Evolutionary conservation across 2,888 invertebrate species (phyloP).

Genomic region (Sinotaia quadrata): DNA sequence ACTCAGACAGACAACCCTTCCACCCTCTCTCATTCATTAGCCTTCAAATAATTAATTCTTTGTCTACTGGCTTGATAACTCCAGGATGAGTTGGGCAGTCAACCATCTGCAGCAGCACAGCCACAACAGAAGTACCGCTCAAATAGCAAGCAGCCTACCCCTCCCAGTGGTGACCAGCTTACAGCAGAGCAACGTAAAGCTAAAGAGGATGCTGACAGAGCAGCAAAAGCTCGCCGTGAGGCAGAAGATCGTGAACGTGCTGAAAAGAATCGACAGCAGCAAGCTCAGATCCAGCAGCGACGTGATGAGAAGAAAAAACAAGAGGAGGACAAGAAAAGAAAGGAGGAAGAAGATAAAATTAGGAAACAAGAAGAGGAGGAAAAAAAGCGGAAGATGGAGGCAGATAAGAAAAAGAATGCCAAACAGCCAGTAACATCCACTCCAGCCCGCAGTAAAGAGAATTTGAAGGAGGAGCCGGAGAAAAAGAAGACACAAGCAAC

Average conservation of each 20-base stretch:
- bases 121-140: constrained; percentile 1
- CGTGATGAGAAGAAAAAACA: constrained; percentile 6
- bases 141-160: background rate
- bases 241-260: constrained; percentile 8
- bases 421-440: too few species aligned
- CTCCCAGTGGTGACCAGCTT: background rate
- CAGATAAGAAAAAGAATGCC: too few species aligned
- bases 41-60: too few species aligned
- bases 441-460: too few species aligned
- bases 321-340: background rate
- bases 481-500: too few species aligned
- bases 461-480: too few species aligned
- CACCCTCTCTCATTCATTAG: too few species aligned
- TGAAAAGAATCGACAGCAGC: constrained; percentile 4
- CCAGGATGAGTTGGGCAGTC: too few species aligned
- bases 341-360: background rate
- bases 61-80: too few species aligned
- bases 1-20: too few species aligned
- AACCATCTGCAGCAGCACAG: too few species aligned
- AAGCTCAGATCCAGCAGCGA: background rate
- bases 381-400: background rate
- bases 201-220: background rate
- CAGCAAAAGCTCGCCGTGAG: background rate
- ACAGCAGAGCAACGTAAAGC: background rate
- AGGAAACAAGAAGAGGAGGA: background rate